Base-by-base conservation (phyloP, 2,888 invertebrate genomes). In the Nymphalis urticae region DNA sequence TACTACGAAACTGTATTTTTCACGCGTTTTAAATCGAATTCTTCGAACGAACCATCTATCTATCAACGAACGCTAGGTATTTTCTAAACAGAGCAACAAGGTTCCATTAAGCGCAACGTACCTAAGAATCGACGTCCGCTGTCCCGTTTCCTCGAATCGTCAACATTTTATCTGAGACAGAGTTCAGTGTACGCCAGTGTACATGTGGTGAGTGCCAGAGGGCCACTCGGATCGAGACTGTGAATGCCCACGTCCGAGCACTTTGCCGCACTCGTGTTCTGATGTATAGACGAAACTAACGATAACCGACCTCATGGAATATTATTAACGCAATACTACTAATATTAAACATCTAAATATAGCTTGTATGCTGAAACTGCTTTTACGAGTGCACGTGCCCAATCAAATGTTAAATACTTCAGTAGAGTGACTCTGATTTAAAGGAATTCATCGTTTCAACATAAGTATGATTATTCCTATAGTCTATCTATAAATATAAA, bases 131-230 rank as follows among this genome's bases (percentile, higher is more conserved):
- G 75, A 76, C 78, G 79, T 80, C 78, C 80, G 82, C 80, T 80
- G 82, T 82, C 82, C 82, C 84, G 82, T 83, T 89, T 89, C 89
- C 82, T 80, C 82, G 86, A 88, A 89, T 80, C 78, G 79, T 79
- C 80, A 82, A 81, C 86, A 83, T 85, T 86, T 86, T 85, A 86
- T 85, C 84, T 78, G 82, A 72, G 59, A 72, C 73, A 66, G 77
- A 82, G 89, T 88, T 89, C 89, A 88, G 82, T 87, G 88, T 82
- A 86, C 88, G 82, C 80, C 74, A 74, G 78, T 77, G 78, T 77
- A 85, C 85, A 86, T 81, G 73, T 73, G 68, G 66, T 68, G 65
- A 73, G 73, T 75, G 72, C 72, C 69, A 69, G 69, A 74, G 72
- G 70, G 68, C 71, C 73, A 69, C 72, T 73, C 69, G 70, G 71